A percentile compares a stretch with the other conserved stretches of the same genome.
phyloP scores from a whole-genome alignment of 1,140 invertebrate genomes.

The Macrosteles quadrilineatus region DNA sequence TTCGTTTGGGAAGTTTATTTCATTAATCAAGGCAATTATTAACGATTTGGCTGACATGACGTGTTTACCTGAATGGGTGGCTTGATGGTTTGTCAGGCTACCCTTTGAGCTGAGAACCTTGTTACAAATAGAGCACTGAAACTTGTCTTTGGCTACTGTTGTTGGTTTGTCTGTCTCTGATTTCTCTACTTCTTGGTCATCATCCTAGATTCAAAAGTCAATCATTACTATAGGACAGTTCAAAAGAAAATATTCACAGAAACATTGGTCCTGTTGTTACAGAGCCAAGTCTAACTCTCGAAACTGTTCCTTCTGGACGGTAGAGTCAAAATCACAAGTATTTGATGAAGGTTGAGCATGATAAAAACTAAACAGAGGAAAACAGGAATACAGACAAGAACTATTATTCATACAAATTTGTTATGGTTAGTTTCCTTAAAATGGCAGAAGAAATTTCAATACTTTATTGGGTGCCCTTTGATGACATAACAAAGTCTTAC shows the following conservation, averaged over 20 bases:
- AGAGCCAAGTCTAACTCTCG: neutral
- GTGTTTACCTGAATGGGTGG: conserved; percentile 22
- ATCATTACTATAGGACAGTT: neutral
- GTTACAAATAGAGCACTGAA: conserved; percentile 23
- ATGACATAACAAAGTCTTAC: too few relatives aligned
- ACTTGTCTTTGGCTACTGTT: neutral
- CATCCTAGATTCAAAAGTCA: neutral
- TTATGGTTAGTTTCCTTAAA: too few relatives aligned
- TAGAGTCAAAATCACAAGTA: neutral
- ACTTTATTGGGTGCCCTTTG: too few relatives aligned
- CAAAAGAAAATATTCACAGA: neutral
- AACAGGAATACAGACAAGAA: neutral
- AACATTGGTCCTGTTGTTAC: neutral
- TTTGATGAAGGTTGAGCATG: neutral
- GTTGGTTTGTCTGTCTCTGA: neutral
- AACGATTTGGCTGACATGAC: neutral
- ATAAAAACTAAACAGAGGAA: neutral
- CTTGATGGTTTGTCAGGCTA: conserved; percentile 17
- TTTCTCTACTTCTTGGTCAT: neutral
- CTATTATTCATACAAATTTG: too few relatives aligned
- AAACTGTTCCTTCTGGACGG: neutral
- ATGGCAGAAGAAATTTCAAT: too few relatives aligned
- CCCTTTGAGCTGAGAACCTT: conserved; percentile 19
- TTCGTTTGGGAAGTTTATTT: too few relatives aligned
- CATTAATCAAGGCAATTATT: too few relatives aligned